Base-by-base conservation (phyloP, 2,888 invertebrate species). In the Drosophila rubida region DNA sequence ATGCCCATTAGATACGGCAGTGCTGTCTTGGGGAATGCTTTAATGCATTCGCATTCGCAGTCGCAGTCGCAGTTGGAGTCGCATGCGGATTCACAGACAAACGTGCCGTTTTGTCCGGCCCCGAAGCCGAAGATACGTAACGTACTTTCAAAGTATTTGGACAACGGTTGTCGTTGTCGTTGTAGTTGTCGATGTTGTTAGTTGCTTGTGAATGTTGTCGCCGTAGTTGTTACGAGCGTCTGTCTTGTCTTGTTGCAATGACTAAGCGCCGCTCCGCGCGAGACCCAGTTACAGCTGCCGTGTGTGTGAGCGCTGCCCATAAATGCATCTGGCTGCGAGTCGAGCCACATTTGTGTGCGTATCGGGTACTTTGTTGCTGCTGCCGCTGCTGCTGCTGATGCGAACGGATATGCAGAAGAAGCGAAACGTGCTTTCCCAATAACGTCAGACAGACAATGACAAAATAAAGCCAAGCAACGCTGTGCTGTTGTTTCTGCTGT, bases 361-460 rank as follows among this genome's bases (percentile, higher is more conserved):
- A 66, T 59, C 60, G 67, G 64, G 19, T 51, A 50, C 60, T 64
- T 59, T 44, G 63, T 64, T 53, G 71, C 66, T 75, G 69, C 60
- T 62, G 65, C 53, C 32, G 54, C 41, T 55, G 61, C 19, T 41
- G 58, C 44, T 45, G 69, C 51, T 60, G 51, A 39, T 61, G 51
- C 39, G 58, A 71, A 64, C 84, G 84, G 87, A 86, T 84, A 77
- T 81, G 73, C 70, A 74, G 77, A 76, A 75, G 69, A 73, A 69
- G 76, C 81, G 55, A 84, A 83, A 84, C 84, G 84, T 84, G 84
- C 87, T 86, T 79, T 86, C 71, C 81, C 83, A 84, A 83, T 83
- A 76, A 80, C 78, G 53, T 50, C 66, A 70, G 67, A 61, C 72
- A 75, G 65, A 73, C 79, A 81, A 78, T 66, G 69, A 79, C 68